A percentile compares a stretch with the other conserved stretches of the same genome.
Evolutionary conservation across 1,140 invertebrate genomes (phyloP).

Genomic region (Ceratitis capitata): DNA sequence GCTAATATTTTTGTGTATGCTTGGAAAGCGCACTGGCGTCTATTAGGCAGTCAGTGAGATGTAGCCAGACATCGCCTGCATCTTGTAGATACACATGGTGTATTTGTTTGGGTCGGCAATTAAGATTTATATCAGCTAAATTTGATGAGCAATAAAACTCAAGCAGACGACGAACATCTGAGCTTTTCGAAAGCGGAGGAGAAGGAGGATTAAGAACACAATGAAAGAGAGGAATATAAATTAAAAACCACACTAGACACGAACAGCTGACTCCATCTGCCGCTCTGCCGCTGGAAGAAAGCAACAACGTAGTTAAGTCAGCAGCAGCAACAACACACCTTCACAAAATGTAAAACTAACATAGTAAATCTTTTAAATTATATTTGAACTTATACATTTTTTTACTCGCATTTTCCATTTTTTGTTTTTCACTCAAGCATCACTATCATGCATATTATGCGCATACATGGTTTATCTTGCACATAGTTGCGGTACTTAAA

Average conservation of each 20-base stretch:
- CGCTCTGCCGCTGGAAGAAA: not conserved
- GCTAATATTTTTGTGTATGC: not conserved
- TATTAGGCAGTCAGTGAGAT: not conserved
- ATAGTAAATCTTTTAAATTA: conserved; percentile 25
- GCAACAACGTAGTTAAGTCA: not conserved
- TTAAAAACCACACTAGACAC: not conserved
- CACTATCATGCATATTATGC: not conserved
- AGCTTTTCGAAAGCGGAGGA: not conserved
- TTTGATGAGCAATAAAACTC: conserved; percentile 36
- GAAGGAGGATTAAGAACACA: not conserved
- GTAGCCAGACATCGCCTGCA: conserved; percentile 25
- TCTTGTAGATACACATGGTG: conserved; percentile 11
- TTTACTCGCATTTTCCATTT: not conserved
- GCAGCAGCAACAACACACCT: not conserved
- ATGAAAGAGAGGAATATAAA: not conserved
- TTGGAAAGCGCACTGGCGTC: not conserved
- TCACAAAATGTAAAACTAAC: not conserved
- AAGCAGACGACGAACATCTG: not conserved
- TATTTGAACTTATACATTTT: conserved; percentile 2
- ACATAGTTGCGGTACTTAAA: not conserved
- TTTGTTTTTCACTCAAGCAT: not conserved
- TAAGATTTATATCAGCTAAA: conserved; percentile 36
- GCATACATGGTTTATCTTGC: too few relatives aligned
- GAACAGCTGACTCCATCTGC: conserved; percentile 15
- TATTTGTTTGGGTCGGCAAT: conserved; percentile 33